Base-by-base conservation (phyloP, 2,888 invertebrate genomes). In the Malacosoma neustria region DNA sequence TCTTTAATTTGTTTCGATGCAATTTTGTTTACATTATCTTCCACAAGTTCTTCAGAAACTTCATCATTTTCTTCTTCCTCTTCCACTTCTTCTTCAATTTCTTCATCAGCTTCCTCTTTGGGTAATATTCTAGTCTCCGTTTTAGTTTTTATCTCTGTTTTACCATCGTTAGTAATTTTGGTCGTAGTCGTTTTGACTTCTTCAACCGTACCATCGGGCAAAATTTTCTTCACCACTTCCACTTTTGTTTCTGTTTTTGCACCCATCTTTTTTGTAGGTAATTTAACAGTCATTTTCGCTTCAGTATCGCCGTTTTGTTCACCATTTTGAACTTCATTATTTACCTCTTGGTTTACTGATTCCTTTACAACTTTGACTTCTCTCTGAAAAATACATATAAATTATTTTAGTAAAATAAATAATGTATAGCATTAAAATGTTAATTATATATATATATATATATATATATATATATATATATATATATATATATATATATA, bases 181-280 rank as follows among this genome's bases (percentile, higher is more conserved):
- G 82, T 85, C 31, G 66, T 85, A 6, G 85, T 85, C 13, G 70
- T 82, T 60, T 77, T 84, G 1, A 71, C 54, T 66, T 85, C 85
- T 51, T 84, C 72, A 11, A 72, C 46, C 14, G 69, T 62, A 1
- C 84, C 85, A 60, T 85, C 80, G 0, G 84, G 72, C 43, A 81
- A 58, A 48, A 61, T 55, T 50, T 71, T 81, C 46, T 71, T 73
- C 2, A 64, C 61, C 13, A 81, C 72, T 59, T 85, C 82, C 12
- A 85, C 80, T 49, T 74, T 72, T 30, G 84, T 85, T 50, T 84
- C 84, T 35, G 75, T 80, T 61, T 75, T 82, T 3, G 75, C 77
- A 34, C 67, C 71, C 7, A 77, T 67, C 44, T 79, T 79, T 45
- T 81, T 82, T 1, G 72, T 43, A 3, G 85, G 80, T 32, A 82